Base-by-base conservation (phyloP, 2,888 invertebrate species). In the Pandemis corylana region DNA sequence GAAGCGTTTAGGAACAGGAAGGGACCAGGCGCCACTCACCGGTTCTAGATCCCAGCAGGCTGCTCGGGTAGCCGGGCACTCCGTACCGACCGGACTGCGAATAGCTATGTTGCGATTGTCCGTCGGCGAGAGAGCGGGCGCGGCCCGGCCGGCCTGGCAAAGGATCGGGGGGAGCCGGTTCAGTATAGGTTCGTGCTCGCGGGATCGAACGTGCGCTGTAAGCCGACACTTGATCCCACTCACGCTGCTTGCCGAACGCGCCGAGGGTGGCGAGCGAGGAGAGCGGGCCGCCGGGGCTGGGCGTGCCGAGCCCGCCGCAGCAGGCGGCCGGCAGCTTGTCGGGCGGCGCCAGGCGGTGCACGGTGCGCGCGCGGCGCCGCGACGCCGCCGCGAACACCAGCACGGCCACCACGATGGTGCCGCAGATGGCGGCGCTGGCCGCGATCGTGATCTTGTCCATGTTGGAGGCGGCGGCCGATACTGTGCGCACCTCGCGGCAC, bases 401-500 rank as follows among this genome's bases (percentile, higher is more conserved):
- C 74, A 98, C 98, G 0, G 98, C 98, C 64, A 98, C 96, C 76
- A 98, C 97, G 82, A 98, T 98, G 61, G 98, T 98, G 61, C 97
- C 98, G 89, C 98, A 98, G 85, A 98, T 98, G 74, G 98, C 98
- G 28, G 98, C 98, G 85, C 98, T 98, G 5, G 98, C 98, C 41
- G 97, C 98, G 84, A 98, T 98, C 70, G 98, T 98, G 85, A 98
- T 98, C 91, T 98, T 98, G 93, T 98, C 98, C 97, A 98, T 98
- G 92, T 98, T 97, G 72, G 97, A 97, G 70, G 97, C 96, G 65
- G 97, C 96, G 20, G 97, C 96, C 66, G 97, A 96, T 66, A 97
- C 97, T 3, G 98, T 98, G 77, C 98, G 96, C 73, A 98, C 97
- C 93, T 98, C 98, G 71, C 97, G 96, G 85, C 98, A 98, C 90